A percentile compares a stretch with the other conserved stretches of the same genome.
phyloP scores from a whole-genome alignment of 2,113 vertebrate genomes.

The Abramis brama region DNA sequence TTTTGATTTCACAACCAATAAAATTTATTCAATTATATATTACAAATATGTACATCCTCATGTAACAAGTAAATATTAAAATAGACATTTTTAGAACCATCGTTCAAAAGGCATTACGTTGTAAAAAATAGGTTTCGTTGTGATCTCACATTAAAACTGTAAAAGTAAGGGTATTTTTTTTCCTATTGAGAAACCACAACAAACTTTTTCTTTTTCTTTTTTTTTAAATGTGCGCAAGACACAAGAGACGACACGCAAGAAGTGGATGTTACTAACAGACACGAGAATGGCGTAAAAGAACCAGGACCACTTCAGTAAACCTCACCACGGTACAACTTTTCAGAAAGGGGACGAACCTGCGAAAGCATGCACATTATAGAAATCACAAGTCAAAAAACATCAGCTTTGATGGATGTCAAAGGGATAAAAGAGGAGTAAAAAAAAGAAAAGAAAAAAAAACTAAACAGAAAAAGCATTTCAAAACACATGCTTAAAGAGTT shows the following conservation, averaged over 20 bases:
- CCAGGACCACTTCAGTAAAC: slow-evolving; percentile 76
- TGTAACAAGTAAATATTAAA: slow-evolving; percentile 99
- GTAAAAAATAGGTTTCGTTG: slow-evolving; percentile 90
- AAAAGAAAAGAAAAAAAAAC: slow-evolving; percentile 57
- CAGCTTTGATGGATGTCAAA: slow-evolving; percentile 79
- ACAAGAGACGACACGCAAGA: slow-evolving; percentile 83
- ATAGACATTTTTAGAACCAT: slow-evolving; percentile 99
- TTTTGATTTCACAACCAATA: slow-evolving; percentile 91
- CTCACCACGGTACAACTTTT: slow-evolving; percentile 77
- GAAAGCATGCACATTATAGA: slow-evolving; percentile 90
- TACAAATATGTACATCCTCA: slow-evolving; percentile 96
- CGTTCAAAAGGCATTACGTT: slow-evolving; percentile 95
- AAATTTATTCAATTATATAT: slow-evolving; percentile 99
- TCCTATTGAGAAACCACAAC: slow-evolving; percentile 80
- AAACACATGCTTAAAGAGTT: slow-evolving; percentile 85
- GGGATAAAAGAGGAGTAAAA: slow-evolving; percentile 46
- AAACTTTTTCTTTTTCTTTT: slow-evolving; percentile 58
- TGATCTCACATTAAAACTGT: slow-evolving; percentile 85
- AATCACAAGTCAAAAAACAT: slow-evolving; percentile 80
- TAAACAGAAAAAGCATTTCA: slow-evolving; percentile 40
- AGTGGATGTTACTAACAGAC: slow-evolving; percentile 69
- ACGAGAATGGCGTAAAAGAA: slow-evolving; percentile 73
- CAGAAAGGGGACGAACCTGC: slow-evolving; percentile 78
- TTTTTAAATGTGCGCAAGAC: slow-evolving; percentile 74
- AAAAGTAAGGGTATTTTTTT: slow-evolving; percentile 70